A percentile compares a stretch with the other conserved stretches of the same genome.
Evolutionary conservation across 35 echinoderm and acorn worm species (phyloP).

Genomic region (Diadema setosum): DNA sequence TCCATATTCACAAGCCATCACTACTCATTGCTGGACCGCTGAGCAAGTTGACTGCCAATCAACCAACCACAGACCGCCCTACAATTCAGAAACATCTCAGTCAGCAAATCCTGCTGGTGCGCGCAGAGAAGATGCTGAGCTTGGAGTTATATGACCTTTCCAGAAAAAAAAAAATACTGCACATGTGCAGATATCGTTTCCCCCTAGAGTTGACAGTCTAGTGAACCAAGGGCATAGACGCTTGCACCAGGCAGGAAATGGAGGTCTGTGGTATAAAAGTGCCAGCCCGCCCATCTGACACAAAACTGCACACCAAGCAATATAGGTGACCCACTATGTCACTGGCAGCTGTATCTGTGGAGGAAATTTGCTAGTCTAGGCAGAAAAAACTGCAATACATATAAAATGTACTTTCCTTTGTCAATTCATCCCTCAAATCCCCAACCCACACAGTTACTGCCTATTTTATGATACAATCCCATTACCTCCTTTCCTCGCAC

Average conservation of each 20-base stretch:
- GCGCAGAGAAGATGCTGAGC: not conserved
- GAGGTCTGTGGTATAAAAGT: not conserved
- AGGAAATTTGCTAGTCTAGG: slow-evolving; percentile 1
- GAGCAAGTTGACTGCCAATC: not conserved
- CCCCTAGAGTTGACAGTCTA: not conserved
- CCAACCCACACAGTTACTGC: no score
- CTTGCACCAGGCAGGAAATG: not conserved
- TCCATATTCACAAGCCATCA: no score
- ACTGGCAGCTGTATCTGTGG: not conserved
- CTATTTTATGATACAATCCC: no score
- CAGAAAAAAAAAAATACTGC: not conserved
- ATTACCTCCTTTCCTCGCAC: no score
- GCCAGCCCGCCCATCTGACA: not conserved
- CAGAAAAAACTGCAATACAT: not conserved
- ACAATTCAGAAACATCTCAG: not conserved
- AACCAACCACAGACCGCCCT: not conserved
- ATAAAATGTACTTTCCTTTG: no score
- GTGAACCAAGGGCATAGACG: slow-evolving; percentile 17
- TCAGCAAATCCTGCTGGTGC: slow-evolving; percentile 8
- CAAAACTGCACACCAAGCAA: not conserved
- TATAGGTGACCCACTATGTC: not conserved
- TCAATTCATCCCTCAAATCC: no score
- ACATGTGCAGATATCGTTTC: slow-evolving; percentile 26
- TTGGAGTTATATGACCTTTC: not conserved
- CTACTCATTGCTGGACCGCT: no score